Base-by-base conservation (phyloP, 2,113 vertebrate species). In the Spheniscus mendiculus region DNA sequence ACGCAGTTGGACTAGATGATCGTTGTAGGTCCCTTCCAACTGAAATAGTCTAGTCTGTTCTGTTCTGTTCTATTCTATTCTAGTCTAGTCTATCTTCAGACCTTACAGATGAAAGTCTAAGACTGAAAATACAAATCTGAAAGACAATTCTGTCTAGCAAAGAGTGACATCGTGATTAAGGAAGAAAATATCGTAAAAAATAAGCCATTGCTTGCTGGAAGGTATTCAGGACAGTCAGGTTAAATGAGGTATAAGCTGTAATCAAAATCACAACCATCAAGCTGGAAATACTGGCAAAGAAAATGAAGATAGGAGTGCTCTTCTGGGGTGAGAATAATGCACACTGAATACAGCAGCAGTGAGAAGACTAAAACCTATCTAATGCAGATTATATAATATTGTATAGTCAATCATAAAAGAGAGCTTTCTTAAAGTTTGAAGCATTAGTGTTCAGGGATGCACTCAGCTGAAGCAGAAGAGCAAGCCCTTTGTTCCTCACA, bases 221-320 rank as follows among this genome's bases (percentile, higher is more conserved):
- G 78, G 61, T 86, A 91, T 80, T 93, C 66, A 94, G 77, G 82
- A 84, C 32, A 92, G 78, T 44, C 72, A 79, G 67, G 87, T 83
- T 89, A 94, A 94, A 87, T 65, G 87, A 94, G n/a, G 53, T 74
- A 92, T 63, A 49, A 93, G 94, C 59, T 63, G 42, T 59, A 92
- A 96, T 89, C 80, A 91, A 79, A 91, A 86, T 66, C 1, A 0
- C 38, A 82, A 50, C 72, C 72, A 85, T 45, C 61, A 88, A 92
- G 52, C 78, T 63, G 53, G n/a, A 91, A 94, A 91, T 71, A 87
- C 34, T 74, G 34, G 77, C 50, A 74, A 90, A 83, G 56, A 59
- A 90, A 89, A 65, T 30, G 38, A 73, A 93, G 50, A 58, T 5
- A n/a, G 5, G 49, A 95, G 50, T 12, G 44, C 22, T 79, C 70